A percentile compares a stretch with the other conserved stretches of the same genome.
These are phyloP conservation scores for Apis dorsata DNA, from an alignment of 1,140 invertebrate species.

Conservation along the genomic window DNA sequence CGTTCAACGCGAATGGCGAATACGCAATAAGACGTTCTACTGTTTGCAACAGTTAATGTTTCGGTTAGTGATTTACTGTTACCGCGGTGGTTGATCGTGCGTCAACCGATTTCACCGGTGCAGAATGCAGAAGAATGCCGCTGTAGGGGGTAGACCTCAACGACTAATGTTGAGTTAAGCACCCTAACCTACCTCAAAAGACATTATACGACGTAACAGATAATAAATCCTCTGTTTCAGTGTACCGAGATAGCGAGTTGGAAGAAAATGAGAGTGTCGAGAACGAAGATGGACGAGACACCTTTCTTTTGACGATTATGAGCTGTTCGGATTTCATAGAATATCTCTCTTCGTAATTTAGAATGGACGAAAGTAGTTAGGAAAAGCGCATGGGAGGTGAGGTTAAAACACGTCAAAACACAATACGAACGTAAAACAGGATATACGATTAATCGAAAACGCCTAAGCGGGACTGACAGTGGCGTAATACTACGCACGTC, in stretches of 20 bases:
- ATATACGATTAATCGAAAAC: slow-evolving; percentile 12
- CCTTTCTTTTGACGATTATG: slow-evolving; percentile 30
- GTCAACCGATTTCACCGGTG: slow-evolving; percentile 47
- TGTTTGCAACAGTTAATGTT: slow-evolving; percentile 36
- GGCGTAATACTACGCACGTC: slow-evolving; percentile 22
- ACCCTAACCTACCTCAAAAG: slow-evolving; percentile 68
- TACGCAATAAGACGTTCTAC: slow-evolving; percentile 34
- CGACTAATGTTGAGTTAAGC: slow-evolving; percentile 63
- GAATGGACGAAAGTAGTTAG: background rate
- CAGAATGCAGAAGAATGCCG: slow-evolving; percentile 28
- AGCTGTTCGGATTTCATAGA: background rate
- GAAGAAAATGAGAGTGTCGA: slow-evolving; percentile 29
- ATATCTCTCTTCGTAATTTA: background rate
- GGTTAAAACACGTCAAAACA: background rate
- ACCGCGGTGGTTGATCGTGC: slow-evolving; percentile 33
- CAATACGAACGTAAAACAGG: background rate
- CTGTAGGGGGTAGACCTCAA: slow-evolving; percentile 23
- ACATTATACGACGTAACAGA: slow-evolving; percentile 59
- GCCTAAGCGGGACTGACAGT: slow-evolving; percentile 3
- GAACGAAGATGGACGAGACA: slow-evolving; percentile 17
- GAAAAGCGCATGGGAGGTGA: background rate
- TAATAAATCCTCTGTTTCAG: slow-evolving; percentile 63
- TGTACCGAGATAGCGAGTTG: slow-evolving; percentile 13
- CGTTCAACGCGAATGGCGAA: slow-evolving; percentile 16
- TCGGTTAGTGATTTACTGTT: slow-evolving; percentile 48